A percentile compares a stretch with the other conserved stretches of the same genome.
Evolutionary conservation across 1,140 invertebrate species (phyloP).

Genomic region (Aphelinus certus): DNA sequence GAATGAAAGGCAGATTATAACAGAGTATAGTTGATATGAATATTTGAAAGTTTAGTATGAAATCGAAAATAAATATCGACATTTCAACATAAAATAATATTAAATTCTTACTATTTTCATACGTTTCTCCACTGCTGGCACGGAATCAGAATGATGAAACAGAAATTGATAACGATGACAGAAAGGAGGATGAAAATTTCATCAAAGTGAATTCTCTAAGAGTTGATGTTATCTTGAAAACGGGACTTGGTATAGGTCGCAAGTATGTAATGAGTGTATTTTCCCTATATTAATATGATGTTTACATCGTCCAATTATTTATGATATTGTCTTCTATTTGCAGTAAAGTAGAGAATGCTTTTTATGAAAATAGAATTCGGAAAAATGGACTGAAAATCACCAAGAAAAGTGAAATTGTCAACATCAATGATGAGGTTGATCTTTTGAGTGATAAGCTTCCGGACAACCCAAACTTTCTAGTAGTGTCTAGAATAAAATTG

Average conservation of each 20-base stretch:
- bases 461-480: neutral
- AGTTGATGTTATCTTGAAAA: slow-evolving; percentile 7
- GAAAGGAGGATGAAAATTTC: neutral
- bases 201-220: slow-evolving; percentile 7
- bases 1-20: no score
- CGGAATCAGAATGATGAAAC: neutral
- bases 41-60: no score
- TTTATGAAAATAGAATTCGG: slow-evolving; percentile 6
- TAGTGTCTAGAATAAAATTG: slow-evolving; percentile 4
- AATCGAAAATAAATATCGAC: no score
- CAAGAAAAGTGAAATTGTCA: slow-evolving; percentile 10
- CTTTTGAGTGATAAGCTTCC: neutral
- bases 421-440: slow-evolving; percentile 10
- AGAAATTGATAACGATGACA: neutral
- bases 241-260: slow-evolving; percentile 1
- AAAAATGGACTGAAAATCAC: slow-evolving; percentile 3
- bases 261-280: slow-evolving; percentile 1
- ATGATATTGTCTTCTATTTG: no score
- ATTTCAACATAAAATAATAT: no score
- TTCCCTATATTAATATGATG: neutral
- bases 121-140: no score
- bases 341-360: slow-evolving; percentile 11
- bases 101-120: no score
- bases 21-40: no score
- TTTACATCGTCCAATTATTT: neutral